Evolutionary conservation across 2,888 invertebrate species (phyloP).

Genomic region (Sialis fuliginosa): DNA sequence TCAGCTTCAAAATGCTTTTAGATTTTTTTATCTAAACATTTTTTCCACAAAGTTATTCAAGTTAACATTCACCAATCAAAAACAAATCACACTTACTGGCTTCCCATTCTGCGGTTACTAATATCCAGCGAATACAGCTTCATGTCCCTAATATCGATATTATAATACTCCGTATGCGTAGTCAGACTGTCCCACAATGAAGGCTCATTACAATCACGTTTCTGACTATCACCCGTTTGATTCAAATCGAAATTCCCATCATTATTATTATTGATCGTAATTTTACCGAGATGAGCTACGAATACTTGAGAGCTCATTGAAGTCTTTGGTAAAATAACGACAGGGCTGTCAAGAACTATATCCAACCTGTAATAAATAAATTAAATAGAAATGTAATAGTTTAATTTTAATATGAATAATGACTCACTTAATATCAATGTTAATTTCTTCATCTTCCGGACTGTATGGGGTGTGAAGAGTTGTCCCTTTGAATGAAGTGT

Average conservation of each 20-base stretch:
- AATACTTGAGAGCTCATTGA: constrained; percentile 65
- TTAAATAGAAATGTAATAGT: too few relatives aligned
- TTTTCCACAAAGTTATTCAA: too few relatives aligned
- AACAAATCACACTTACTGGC: constrained; percentile 12
- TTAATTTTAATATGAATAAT: neutral
- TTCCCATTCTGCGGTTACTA: constrained; percentile 21
- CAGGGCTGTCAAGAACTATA: constrained; percentile 76
- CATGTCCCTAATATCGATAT: constrained; percentile 67
- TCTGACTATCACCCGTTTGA: constrained; percentile 9
- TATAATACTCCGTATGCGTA: constrained; percentile 29
- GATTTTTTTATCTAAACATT: too few relatives aligned
- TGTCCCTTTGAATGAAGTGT: constrained; percentile 21
- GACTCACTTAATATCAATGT: constrained; percentile 17
- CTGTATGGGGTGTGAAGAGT: constrained; percentile 25
- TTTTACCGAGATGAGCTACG: constrained; percentile 84
- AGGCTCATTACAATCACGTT: constrained; percentile 8
- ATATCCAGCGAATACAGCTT: constrained; percentile 68
- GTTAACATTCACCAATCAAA: neutral
- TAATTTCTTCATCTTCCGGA: constrained; percentile 16
- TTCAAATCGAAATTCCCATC: constrained; percentile 11
- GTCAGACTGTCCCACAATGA: constrained; percentile 13
- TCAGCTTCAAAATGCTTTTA: too few relatives aligned
- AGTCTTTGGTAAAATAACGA: constrained; percentile 70
- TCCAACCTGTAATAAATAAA: constrained; percentile 35
- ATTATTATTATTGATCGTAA: constrained; percentile 37